Evolutionary conservation across 30 jellyfish, hydroid and myxozoan species (phyloP), one percentile per base, ranked within the genome.

Genomic region (Aurelia aurita): DNA sequence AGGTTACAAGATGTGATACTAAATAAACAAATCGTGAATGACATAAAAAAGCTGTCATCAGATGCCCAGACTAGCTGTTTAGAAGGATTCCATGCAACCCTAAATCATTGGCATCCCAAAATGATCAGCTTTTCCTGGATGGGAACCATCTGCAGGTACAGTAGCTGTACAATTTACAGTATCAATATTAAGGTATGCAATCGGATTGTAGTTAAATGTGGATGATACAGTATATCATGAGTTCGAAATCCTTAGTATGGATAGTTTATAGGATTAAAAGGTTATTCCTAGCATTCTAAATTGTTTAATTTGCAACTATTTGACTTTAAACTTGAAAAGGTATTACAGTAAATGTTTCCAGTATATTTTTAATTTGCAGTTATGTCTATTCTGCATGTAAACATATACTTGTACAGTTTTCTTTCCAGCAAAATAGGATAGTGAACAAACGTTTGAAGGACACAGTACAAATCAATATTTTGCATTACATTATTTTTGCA

Each of bases 71-170:
- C 65, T 4, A 54, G 25, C 65, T 54, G 65, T 54, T 54, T 54
- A 54, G 65, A 21, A 54, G 65, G 65, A 1, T 54, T 54, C 11
- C 65, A 54, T 54, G 65, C 21, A 54, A 54, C 65, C 65, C 65
- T 54, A 4, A 54, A 54, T 54, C 65, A 54, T 54, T 54, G 65
- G 65, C 65, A 54, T 54, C 65, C 65, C 65, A 54, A 54, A 54
- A 54, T 54, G 65, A 54, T 54, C 65, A 54, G 65, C 65, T 54
- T 54, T 21, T 54, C 65, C 25, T 54, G 65, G 65, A 54, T 54
- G 65, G 65, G 65, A 54, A 54, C 65, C 65, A 54, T 54, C 65
- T 54, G 21, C 65, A 54, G 65, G 65, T 54, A 54, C 65, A 54
- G 65, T 54, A 54, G 65, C 25, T 54, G 3, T 21, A 18, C 25